A percentile compares a stretch with the other conserved stretches of the same genome.
These are phyloP conservation scores for Caenorhabditis angaria DNA, from an alignment of 2,888 invertebrate genomes.

Conservation along the genomic window DNA sequence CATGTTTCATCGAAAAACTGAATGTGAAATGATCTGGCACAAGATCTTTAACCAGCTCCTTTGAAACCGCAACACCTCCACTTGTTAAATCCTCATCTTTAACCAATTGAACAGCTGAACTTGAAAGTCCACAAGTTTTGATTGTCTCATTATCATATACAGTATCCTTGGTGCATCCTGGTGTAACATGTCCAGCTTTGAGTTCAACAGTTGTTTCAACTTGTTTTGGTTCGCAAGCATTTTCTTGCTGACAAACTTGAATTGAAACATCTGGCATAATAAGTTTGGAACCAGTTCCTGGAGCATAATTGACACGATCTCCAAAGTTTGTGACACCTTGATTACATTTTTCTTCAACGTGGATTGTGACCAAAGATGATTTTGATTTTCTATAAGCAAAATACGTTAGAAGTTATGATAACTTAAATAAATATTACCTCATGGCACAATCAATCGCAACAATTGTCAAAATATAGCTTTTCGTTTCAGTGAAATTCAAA, in stretches of 20 bases:
- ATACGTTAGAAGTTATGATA: too few species aligned
- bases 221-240: slow-evolving; percentile 48
- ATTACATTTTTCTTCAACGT: slow-evolving; percentile 79
- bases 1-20: slow-evolving; percentile 93
- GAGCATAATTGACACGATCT: slow-evolving; percentile 82
- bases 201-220: slow-evolving; percentile 77
- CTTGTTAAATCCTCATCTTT: slow-evolving; percentile 75
- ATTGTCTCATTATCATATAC: slow-evolving; percentile 77
- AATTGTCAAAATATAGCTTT: slow-evolving; percentile 94
- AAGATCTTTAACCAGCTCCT: slow-evolving; percentile 73
- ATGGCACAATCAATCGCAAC: slow-evolving; percentile 97
- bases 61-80: slow-evolving; percentile 26
- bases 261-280: slow-evolving; percentile 75
- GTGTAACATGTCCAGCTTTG: slow-evolving; percentile 87
- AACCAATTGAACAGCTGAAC: slow-evolving; percentile 32
- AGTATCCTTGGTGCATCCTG: slow-evolving; percentile 91
- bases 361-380: slow-evolving; percentile 94
- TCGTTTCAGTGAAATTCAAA: slow-evolving; percentile 88
- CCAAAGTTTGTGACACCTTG: slow-evolving; percentile 48
- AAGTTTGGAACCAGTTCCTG: slow-evolving; percentile 83
- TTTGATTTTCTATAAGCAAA: slow-evolving; percentile 81
- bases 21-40: slow-evolving; percentile 80
- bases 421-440: too few species aligned
- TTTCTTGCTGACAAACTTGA: slow-evolving; percentile 47
- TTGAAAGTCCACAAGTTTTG: slow-evolving; percentile 43